Conservation (phyloP, 2,888 invertebrate genomes). For the Dynastes maya region DNA sequence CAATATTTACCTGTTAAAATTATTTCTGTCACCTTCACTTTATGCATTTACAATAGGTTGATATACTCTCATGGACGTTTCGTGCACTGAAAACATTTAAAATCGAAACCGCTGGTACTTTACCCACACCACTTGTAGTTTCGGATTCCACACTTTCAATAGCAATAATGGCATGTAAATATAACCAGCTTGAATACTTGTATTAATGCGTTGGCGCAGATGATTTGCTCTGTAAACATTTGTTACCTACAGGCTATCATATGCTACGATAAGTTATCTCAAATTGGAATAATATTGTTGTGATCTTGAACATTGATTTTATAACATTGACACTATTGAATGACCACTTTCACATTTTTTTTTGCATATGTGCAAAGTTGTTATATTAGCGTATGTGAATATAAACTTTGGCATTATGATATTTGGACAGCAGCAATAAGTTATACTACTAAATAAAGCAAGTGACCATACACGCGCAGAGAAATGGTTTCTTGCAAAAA, state of each 20-base stretch:
- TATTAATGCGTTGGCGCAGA: neutral
- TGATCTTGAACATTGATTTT: slow-evolving; percentile 30
- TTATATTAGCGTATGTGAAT: neutral
- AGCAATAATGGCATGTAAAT: slow-evolving; percentile 13
- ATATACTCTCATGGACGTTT: slow-evolving; percentile 10
- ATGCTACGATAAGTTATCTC: slow-evolving; percentile 26
- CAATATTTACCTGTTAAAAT: slow-evolving; percentile 7
- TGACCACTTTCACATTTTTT: slow-evolving; percentile 29
- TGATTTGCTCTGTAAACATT: neutral
- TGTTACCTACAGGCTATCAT: neutral
- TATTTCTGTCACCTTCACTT: slow-evolving; percentile 29
- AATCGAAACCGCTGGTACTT: neutral
- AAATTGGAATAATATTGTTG: slow-evolving; percentile 21
- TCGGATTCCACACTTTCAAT: slow-evolving; percentile 8
- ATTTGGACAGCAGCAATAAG: no score
- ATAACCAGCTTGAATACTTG: neutral
- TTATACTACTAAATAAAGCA: no score
- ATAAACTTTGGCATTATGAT: neutral
- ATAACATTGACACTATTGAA: slow-evolving; percentile 25
- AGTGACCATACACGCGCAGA: no score
- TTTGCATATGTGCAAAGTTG: neutral
- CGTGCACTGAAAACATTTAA: neutral
- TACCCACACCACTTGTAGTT: slow-evolving; percentile 12
- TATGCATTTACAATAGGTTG: slow-evolving; percentile 9
- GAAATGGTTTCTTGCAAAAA: no score